Evolutionary conservation across 1,140 invertebrate species (phyloP).

Genomic region (Lasioglossum baleicum): DNA sequence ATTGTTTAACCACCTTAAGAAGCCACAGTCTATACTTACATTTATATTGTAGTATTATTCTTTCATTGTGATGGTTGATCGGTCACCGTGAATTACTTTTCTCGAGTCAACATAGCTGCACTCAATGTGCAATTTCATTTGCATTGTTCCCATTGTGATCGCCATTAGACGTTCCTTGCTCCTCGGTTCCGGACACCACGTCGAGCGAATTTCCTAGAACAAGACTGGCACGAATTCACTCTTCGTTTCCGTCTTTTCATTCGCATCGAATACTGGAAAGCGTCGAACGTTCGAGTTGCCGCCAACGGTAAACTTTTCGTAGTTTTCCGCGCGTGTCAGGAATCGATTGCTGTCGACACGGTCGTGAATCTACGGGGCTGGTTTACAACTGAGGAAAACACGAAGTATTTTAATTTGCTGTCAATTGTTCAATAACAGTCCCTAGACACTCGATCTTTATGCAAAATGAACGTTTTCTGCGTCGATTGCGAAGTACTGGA

Average conservation of each 20-base stretch:
- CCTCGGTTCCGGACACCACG: not conserved
- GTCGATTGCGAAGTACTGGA: too few species aligned
- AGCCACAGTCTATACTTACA: too few species aligned
- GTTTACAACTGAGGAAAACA: not conserved
- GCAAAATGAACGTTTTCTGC: too few species aligned
- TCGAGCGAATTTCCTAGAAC: not conserved
- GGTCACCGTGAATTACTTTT: not conserved
- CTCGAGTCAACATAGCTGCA: not conserved
- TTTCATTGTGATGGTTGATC: not conserved
- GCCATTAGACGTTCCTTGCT: not conserved
- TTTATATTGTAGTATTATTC: too few species aligned
- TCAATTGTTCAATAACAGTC: too few species aligned
- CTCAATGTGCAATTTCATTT: conserved; percentile 1
- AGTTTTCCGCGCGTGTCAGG: conserved; percentile 33
- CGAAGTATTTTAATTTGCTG: too few species aligned
- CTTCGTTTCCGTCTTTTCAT: not conserved
- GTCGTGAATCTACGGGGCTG: not conserved
- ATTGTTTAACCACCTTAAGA: too few species aligned
- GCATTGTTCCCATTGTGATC: not conserved
- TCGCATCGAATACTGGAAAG: not conserved
- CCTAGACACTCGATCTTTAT: too few species aligned
- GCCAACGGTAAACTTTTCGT: conserved; percentile 36
- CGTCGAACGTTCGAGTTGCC: not conserved
- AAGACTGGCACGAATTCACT: not conserved
- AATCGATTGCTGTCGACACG: conserved; percentile 36